Evolutionary conservation across 2,888 invertebrate genomes (phyloP), one percentile per base, ranked within the genome.

Genomic region (Ceraclea dissimilis): DNA sequence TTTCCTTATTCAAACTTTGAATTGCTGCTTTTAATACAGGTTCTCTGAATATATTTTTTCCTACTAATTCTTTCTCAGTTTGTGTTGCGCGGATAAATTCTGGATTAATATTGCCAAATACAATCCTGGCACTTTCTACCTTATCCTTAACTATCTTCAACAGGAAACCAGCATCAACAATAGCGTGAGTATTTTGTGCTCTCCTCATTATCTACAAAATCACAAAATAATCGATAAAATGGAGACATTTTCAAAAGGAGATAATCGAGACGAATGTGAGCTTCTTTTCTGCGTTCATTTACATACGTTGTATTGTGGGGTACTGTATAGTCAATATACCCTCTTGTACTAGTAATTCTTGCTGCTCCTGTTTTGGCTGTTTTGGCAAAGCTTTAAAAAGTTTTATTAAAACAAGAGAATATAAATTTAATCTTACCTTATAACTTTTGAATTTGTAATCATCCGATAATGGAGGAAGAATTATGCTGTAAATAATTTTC

Each of bases 141-240:
- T 75, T 70, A 49, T 78, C 64, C 33, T 72, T 54, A 63, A 72
- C 67, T 44, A 88, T 61, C 69, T 81, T 78, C 62, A 87, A 79
- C 2, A 81, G 69, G 66, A 90, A 88, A 1, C 85, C 90, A 1
- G 87, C 87, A 66, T 89, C 89, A 0, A 90, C 82, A 59, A 85
- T 81, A 0, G 89, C 88, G 64, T 88, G 87, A 0, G 87, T 81
- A 66, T 88, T 88, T 73, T 88, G 87, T 0, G 84, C 82, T 62
- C 88, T 73, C 0, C 84, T 83, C 81, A 86, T 86, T 62, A 89
- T 84, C 88, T 89, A 66, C 59, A 74, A 59, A 74, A 70, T 58
- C n/a, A 63, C 11, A 44, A 44, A 44, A 16, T n/a, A 44, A n/a
- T 13, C 11, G 10, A 44, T n/a, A n/a, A 10, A n/a, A n/a, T 16